Conservation (phyloP, 2,888 invertebrate species). For the Phanerotoma sp. region DNA sequence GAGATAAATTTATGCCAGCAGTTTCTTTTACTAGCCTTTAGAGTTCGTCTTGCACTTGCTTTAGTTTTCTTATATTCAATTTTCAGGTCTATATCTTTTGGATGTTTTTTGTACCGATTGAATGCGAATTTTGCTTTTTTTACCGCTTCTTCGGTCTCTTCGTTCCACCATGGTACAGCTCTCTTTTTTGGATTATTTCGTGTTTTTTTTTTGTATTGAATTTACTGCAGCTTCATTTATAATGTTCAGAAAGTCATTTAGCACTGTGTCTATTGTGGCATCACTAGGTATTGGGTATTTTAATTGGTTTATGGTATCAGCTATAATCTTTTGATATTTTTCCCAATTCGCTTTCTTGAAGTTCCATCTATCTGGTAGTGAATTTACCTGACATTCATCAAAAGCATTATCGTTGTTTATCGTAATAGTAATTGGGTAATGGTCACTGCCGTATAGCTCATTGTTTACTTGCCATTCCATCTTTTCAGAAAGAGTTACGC, state of each 20-base stretch:
- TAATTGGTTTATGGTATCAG: neutral
- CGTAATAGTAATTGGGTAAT: slow-evolving; percentile 24
- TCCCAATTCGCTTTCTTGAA: slow-evolving; percentile 28
- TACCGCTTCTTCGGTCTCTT: slow-evolving; percentile 18
- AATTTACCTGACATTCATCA: too few species aligned
- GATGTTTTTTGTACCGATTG: neutral
- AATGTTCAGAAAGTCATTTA: neutral
- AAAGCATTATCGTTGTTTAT: neutral
- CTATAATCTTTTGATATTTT: neutral
- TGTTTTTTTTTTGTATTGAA: neutral
- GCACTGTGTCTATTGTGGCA: neutral
- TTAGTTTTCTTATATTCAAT: neutral
- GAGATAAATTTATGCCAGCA: slow-evolving; percentile 14
- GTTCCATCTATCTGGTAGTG: slow-evolving; percentile 25
- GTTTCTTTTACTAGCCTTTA: slow-evolving; percentile 13
- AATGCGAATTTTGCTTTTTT: slow-evolving; percentile 1
- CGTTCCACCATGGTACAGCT: slow-evolving; percentile 29
- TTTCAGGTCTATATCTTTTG: neutral
- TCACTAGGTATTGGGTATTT: too few species aligned
- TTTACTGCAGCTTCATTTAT: neutral
- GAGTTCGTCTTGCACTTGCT: neutral
- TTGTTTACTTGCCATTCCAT: slow-evolving; percentile 2
- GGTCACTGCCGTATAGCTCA: slow-evolving; percentile 24
- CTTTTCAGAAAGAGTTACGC: neutral
- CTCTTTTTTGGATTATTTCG: neutral